Conservation (phyloP, 2,797 vertebrate species). For the Coilia nasus region DNA sequence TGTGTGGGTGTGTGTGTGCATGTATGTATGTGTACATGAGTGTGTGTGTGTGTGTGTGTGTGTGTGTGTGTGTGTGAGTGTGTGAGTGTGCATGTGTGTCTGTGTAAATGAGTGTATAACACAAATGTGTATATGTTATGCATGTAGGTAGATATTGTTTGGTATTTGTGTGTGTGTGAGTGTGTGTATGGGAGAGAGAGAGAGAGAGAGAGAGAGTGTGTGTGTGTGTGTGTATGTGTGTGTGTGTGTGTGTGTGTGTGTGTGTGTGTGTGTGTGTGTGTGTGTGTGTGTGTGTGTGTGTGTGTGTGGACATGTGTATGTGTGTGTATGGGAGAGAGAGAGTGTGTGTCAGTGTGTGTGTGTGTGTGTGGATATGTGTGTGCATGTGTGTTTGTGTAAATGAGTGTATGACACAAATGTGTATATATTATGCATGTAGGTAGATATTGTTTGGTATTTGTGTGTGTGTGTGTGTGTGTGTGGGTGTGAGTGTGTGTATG, state of each 20-base stretch:
- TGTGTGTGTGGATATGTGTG: background rate
- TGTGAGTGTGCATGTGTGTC: background rate
- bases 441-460: no score
- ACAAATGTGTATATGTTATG: no score
- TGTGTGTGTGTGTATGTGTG: background rate
- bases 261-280: background rate
- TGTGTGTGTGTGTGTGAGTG: background rate
- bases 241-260: background rate
- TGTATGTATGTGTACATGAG: no score
- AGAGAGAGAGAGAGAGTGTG: no score
- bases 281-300: conserved; percentile 7
- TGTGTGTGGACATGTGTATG: background rate
- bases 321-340: background rate
- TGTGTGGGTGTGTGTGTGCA: no score
- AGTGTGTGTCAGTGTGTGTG: background rate
- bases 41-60: background rate
- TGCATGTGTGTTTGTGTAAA: background rate
- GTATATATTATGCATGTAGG: no score
- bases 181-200: no score
- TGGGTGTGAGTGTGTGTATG: background rate
- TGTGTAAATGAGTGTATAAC: no score
- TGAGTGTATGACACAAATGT: no score
- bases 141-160: no score
- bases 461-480: background rate
- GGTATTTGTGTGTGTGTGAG: no score